These are phyloP conservation scores for Drosophila carrolli DNA, from an alignment of 1,140 invertebrate genomes.

Conservation along the genomic window DNA sequence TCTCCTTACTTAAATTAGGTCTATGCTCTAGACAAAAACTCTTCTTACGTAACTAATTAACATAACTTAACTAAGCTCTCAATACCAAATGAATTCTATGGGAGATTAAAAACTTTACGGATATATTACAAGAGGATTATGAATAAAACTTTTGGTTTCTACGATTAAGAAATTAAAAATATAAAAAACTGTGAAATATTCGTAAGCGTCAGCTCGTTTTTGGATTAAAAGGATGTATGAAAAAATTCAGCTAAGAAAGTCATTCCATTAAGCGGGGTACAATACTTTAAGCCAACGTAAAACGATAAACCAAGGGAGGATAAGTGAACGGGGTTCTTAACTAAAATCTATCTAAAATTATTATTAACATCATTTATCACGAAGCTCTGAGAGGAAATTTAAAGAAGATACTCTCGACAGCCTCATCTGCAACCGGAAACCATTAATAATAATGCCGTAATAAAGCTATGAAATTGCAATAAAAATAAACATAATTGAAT, in stretches of 20 bases:
- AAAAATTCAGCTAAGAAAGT: slow-evolving; percentile 71
- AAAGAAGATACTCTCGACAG: slow-evolving; percentile 25
- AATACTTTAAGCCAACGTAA: slow-evolving; percentile 64
- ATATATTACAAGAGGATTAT: slow-evolving; percentile 33
- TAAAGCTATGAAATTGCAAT: slow-evolving; percentile 55
- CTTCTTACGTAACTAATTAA: slow-evolving; percentile 45
- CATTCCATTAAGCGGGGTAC: slow-evolving; percentile 76
- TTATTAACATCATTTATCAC: slow-evolving; percentile 30
- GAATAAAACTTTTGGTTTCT: slow-evolving; percentile 27
- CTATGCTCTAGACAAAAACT: slow-evolving; percentile 35
- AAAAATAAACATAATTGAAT: slow-evolving; percentile 50
- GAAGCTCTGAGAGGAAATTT: slow-evolving; percentile 24
- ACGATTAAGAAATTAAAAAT: slow-evolving; percentile 27
- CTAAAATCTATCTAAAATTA: slow-evolving; percentile 31
- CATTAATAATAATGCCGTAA: slow-evolving; percentile 48
- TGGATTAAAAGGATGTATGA: slow-evolving; percentile 35
- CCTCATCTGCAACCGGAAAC: slow-evolving; percentile 43
- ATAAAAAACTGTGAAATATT: slow-evolving; percentile 9
- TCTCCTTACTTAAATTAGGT: slow-evolving; percentile 38
- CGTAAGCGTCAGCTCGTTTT: slow-evolving; percentile 45
- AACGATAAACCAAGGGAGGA: slow-evolving; percentile 21
- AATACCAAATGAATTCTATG: slow-evolving; percentile 32
- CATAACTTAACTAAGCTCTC: slow-evolving; percentile 45
- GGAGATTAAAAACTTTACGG: slow-evolving; percentile 29
- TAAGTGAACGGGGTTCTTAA: slow-evolving; percentile 38